These are phyloP conservation scores for Stomatorhinus ivindoensis DNA, from an alignment of 2,113 vertebrate species.

Conservation along the genomic window DNA sequence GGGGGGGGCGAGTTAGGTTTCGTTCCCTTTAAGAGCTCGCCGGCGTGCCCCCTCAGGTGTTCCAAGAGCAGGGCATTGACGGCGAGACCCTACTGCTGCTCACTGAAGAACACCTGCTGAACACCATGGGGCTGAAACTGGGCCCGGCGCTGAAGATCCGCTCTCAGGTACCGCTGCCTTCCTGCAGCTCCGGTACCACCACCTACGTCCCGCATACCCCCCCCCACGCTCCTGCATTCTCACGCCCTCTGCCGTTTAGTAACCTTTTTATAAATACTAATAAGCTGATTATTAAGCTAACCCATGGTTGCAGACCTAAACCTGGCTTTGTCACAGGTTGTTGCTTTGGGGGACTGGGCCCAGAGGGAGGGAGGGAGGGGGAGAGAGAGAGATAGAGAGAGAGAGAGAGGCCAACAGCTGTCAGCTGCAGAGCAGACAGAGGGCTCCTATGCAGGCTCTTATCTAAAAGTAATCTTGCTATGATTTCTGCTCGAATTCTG, in stretches of 20 bases:
- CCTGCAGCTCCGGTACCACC: not conserved
- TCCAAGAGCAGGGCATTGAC: constrained; percentile 94
- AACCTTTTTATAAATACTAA: not conserved
- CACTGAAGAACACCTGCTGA: constrained; percentile 90
- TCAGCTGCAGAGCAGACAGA: not conserved
- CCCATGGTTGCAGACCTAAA: not conserved
- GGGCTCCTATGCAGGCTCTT: not conserved
- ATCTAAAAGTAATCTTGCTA: not conserved
- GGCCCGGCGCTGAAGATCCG: constrained; percentile 93
- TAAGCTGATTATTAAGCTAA: not conserved
- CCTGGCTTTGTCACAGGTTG: not conserved
- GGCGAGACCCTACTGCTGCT: constrained; percentile 90
- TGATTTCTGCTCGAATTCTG: not conserved
- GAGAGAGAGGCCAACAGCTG: not conserved
- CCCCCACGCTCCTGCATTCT: not conserved
- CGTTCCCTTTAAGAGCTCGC: not conserved
- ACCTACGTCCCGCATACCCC: not conserved
- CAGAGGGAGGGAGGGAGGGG: not conserved
- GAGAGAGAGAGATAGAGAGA: no score
- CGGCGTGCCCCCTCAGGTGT: constrained; percentile 66
- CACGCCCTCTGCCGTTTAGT: not conserved
- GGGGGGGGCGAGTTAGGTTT: not conserved
- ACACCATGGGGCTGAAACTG: constrained; percentile 91
- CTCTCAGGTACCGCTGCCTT: constrained; percentile 73
- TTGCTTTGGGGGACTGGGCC: not conserved